phyloP scores from a whole-genome alignment of 2,888 invertebrate genomes.

The Mycalesis mineus region DNA sequence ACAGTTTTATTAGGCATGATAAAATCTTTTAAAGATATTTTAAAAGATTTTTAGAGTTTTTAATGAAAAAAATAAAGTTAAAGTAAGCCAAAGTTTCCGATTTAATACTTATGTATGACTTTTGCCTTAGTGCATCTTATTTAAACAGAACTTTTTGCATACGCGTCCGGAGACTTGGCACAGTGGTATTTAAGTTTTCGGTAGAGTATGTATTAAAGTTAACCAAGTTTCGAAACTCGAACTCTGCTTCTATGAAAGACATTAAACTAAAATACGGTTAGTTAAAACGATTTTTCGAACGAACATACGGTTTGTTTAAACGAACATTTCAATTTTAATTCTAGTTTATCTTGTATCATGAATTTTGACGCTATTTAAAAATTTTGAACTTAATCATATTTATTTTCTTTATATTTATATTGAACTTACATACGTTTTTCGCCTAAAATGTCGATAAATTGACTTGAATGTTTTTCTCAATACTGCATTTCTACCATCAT shows the following conservation, averaged over 20 bases:
- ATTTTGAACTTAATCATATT: too few species aligned
- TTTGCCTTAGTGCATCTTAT: neutral
- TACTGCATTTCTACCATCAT: too few species aligned
- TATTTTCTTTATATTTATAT: too few species aligned
- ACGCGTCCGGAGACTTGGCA: neutral
- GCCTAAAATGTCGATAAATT: too few species aligned
- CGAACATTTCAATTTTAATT: neutral
- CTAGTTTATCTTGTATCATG: neutral
- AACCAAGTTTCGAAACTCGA: neutral
- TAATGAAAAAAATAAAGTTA: neutral
- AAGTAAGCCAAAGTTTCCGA: neutral
- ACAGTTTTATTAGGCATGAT: too few species aligned
- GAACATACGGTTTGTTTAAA: neutral
- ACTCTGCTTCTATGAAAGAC: neutral
- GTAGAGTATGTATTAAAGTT: neutral
- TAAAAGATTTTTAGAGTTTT: neutral
- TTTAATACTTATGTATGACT: neutral
- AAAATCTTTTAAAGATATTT: too few species aligned
- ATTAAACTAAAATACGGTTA: neutral
- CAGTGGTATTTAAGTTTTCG: neutral
- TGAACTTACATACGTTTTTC: too few species aligned
- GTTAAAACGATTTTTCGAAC: neutral
- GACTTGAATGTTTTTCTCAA: too few species aligned
- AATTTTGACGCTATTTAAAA: too few species aligned
- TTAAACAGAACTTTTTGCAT: constrained; percentile 1